Percentiles rank a stretch among this genome's conserved stretches.
phyloP scores from a whole-genome alignment of 2,888 invertebrate species.

The Hetaerina titia region DNA sequence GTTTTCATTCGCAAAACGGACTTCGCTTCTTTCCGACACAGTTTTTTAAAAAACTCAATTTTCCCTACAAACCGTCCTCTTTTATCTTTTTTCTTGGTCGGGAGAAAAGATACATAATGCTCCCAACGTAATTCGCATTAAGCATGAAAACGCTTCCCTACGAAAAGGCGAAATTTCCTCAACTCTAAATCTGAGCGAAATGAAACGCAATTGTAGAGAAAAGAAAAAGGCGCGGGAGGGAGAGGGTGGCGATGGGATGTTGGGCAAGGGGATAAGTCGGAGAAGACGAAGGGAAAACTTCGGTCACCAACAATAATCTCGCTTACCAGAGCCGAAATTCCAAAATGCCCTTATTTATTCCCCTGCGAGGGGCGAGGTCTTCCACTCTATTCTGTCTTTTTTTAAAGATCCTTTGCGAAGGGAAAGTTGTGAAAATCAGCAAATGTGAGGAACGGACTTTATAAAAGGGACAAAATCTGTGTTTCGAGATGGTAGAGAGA shows the following conservation, averaged over 20 bases:
- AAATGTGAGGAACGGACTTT: background rate
- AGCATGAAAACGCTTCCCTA: background rate
- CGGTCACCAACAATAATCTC: background rate
- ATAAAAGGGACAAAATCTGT: background rate
- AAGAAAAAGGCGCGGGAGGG: background rate
- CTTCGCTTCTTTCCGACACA: background rate
- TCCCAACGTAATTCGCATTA: background rate
- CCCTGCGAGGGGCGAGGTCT: background rate
- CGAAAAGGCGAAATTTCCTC: background rate
- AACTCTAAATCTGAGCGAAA: background rate
- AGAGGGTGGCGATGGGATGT: background rate
- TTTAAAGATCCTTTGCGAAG: background rate
- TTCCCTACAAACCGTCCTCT: background rate
- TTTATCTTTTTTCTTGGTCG: background rate
- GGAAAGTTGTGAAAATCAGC: background rate
- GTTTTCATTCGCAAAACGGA: background rate
- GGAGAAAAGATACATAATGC: background rate
- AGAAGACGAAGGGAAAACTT: background rate
- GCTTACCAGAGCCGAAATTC: background rate
- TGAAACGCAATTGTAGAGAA: background rate
- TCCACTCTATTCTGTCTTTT: background rate
- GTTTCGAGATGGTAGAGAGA: no score
- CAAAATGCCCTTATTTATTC: background rate
- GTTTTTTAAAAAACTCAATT: conserved; percentile 2
- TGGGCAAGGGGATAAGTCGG: background rate